Evolutionary conservation across 2,888 invertebrate genomes (phyloP).

Genomic region (Choreutis nemorana): DNA sequence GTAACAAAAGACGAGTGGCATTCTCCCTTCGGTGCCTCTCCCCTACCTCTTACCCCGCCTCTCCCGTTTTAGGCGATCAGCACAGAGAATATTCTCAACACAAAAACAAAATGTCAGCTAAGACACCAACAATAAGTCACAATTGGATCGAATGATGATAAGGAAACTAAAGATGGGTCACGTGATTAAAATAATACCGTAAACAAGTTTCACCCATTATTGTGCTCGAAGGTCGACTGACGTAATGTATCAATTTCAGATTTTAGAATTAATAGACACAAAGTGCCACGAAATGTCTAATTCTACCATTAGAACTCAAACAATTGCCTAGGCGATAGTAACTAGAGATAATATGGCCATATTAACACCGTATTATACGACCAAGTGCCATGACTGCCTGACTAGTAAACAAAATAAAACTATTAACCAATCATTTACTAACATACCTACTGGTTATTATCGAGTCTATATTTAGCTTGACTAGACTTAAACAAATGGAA

Average conservation of each 20-base stretch:
- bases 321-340: no score
- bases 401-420: no score
- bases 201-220: constrained; percentile 23
- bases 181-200: constrained; percentile 26
- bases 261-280: constrained; percentile 20
- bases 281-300: no score
- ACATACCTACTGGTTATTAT: no score
- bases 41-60: constrained; percentile 47
- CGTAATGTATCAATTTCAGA: constrained; percentile 19
- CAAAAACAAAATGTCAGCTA: constrained; percentile 30
- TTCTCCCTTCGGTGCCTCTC: constrained; percentile 48
- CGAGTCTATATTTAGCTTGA: constrained; percentile 48
- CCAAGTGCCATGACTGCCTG: no score
- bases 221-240: constrained; percentile 28
- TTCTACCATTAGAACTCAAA: no score
- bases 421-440: constrained; percentile 33
- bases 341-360: no score
- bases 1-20: no score
- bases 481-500: constrained; percentile 44
- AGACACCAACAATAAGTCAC: constrained; percentile 17
- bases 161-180: constrained; percentile 32
- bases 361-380: no score
- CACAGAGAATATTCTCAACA: constrained; percentile 23
- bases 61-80: constrained; percentile 36
- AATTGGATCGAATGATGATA: constrained; percentile 36